Evolutionary conservation across 2,797 vertebrate genomes (phyloP), one percentile per base, ranked within the genome.

Genomic region (Trachurus trachurus): DNA sequence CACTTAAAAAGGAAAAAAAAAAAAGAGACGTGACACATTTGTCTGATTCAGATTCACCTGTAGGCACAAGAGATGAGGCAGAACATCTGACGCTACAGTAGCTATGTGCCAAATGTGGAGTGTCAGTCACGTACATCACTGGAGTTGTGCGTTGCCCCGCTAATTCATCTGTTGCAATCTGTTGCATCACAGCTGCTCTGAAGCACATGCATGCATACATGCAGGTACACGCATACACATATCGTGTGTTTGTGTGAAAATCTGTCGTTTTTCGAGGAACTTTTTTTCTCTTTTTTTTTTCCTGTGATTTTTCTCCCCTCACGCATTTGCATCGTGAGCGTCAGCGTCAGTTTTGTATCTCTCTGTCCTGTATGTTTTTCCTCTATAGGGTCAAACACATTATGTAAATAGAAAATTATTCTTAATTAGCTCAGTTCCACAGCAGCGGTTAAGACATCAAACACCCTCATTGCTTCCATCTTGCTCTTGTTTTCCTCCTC

Each of bases 381-480:
- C 29, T 60, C 34, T 52, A 1, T 69, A 39, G 19, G 6, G 29
- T 66, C 63, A 59, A 8, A 47, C 17, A 44, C 6, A 37, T 61
- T 67, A 17, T 13, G n/a, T 29, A 9, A 53, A 60, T 3, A 76
- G 53, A 54, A 58, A 68, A 54, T 15, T 0, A 39, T n/a, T 72
- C 94, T 95, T 96, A 95, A 96, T 97, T 96, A 96, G 94, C 95
- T 95, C 94, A 94, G 95, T 95, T 95, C 94, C 79, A 1, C 86
- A 89, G 94, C 93, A 95, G 94, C 95, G 95, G 95, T 94, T 95
- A 95, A 96, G 94, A 96, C 95, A 96, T 97, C 94, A 96, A 95
- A 96, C 94, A 89, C 26, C 29, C 66, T 75, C 73, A 69, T 44
- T 56, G 44, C 69, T 75, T 66, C 53, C 52, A 9, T 58, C 47